phyloP scores from a whole-genome alignment of 2,888 invertebrate genomes.

The Geophilus truncorum region DNA sequence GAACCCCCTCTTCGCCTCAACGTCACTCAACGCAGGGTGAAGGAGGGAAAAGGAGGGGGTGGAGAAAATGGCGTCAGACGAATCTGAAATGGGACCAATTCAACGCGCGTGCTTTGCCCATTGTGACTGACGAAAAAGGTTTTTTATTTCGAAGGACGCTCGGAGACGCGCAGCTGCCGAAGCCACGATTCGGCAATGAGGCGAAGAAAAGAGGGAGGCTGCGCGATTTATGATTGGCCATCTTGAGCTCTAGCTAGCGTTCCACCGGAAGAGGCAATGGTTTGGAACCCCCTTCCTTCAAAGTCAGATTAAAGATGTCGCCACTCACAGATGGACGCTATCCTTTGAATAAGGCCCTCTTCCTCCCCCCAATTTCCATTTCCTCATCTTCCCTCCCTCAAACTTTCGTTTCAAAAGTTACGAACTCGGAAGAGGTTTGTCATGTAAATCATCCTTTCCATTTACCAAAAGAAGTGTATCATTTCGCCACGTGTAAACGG shows the following conservation, averaged over 20 bases:
- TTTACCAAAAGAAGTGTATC: conserved; percentile 4
- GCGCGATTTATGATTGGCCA: conserved; percentile 17
- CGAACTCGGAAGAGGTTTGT: conserved; percentile 3
- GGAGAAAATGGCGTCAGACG: conserved; percentile 24
- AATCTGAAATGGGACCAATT: conserved; percentile 25
- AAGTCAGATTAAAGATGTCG: conserved; percentile 24
- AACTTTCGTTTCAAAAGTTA: background rate
- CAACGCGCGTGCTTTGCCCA: conserved; percentile 12
- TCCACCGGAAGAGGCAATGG: conserved; percentile 25
- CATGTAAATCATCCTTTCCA: background rate
- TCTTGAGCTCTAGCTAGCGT: conserved; percentile 24
- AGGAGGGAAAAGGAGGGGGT: background rate
- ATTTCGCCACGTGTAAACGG: background rate
- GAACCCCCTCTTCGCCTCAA: conserved; percentile 16
- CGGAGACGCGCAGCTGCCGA: conserved; percentile 13
- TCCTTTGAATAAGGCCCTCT: background rate
- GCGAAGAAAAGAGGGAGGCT: conserved; percentile 23
- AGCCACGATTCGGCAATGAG: conserved; percentile 25
- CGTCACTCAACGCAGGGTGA: conserved; percentile 16
- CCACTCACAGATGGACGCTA: conserved; percentile 7
- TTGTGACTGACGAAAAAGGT: conserved; percentile 23
- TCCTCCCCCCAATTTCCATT: background rate
- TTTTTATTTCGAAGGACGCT: conserved; percentile 11
- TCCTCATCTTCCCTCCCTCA: background rate
- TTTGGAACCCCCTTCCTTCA: conserved; percentile 25